Percentiles rank a stretch among this genome's conserved stretches.
These are phyloP conservation scores for Adineta ricciae DNA, from an alignment of 2,888 invertebrate genomes.

Conservation along the genomic window DNA sequence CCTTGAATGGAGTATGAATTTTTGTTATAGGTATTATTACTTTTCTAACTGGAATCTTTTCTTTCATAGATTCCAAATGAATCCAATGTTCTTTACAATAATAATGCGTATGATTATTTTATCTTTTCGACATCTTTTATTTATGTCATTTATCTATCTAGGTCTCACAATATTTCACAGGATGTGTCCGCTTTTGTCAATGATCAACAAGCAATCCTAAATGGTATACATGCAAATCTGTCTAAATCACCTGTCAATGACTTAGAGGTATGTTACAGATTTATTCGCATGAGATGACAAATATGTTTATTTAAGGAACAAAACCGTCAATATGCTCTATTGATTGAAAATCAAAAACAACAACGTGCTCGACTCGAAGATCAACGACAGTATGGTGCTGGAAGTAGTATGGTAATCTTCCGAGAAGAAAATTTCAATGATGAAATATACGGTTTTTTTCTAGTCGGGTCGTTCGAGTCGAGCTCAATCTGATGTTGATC, in stretches of 20 bases:
- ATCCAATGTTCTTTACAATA: not conserved
- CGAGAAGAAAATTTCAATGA: not conserved
- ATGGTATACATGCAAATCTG: not conserved
- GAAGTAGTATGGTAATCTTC: not conserved
- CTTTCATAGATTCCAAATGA: not conserved
- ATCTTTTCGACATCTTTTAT: too few relatives aligned
- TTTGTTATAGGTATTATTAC: not conserved
- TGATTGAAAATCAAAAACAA: conserved; percentile 13
- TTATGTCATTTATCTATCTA: not conserved
- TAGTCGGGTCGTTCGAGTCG: conserved; percentile 11
- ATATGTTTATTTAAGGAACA: not conserved
- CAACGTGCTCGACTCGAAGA: not conserved
- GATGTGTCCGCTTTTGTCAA: not conserved
- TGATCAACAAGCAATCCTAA: not conserved
- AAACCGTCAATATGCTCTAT: conserved; percentile 2
- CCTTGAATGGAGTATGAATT: not conserved
- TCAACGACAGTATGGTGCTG: not conserved
- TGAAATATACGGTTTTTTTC: not conserved
- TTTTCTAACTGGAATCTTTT: not conserved
- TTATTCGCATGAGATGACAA: not conserved
- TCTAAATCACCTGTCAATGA: not conserved
- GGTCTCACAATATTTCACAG: not conserved
- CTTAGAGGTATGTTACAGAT: not conserved
- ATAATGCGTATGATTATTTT: not conserved
- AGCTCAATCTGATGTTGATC: conserved; percentile 4